Base-by-base conservation (phyloP, 2,113 vertebrate genomes). In the Pelecanus crispus region DNA sequence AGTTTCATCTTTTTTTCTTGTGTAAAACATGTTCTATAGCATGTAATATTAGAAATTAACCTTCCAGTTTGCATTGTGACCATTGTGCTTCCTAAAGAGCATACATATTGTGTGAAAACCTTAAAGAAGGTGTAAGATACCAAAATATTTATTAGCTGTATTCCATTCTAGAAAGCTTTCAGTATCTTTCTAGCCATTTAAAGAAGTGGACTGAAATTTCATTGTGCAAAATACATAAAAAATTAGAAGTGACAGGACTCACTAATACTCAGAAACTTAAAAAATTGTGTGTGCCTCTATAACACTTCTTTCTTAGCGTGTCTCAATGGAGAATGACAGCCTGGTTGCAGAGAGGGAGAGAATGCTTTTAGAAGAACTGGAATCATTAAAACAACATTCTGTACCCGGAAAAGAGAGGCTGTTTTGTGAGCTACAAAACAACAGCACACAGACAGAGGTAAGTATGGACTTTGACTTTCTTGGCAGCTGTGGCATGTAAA, bases 401-500 rank as follows among this genome's bases (percentile, higher is more conserved):
- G 14, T 88, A 94, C 85, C 97, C n/a, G 82, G 96, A 96, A 97
- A 95, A 95, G 97, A 98, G 91, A 97, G 92, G 83, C 89, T 92
- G 71, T 73, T 75, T 88, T 94, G 91, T 97, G 97, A 98, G 84
- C 95, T 98, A 92, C 97, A 55, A 55, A 96, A 83, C 96, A 98
- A 31, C 94, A 97, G 98, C 97, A 98, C 98, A 32, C 98, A 99
- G 92, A 99, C 98, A 66, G 97, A 97, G 98, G 99, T 99, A 98
- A 95, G 90, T 92, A 74, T 84, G 96, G 94, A 97, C 97, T 97
- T 96, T 59, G 96, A 58, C 90, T 93, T 90, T n/a, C 68, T n/a
- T 78, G 94, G 95, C 92, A 94, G 26, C 67, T 44, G 0, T 95
- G 87, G 49, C 72, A 73, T 67, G 53, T 85, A 45, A 92, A 90